Evolutionary conservation across 92 coral and sea anemone genomes (phyloP), one percentile per base, ranked within the genome.

Genomic region (Ricordea florida): DNA sequence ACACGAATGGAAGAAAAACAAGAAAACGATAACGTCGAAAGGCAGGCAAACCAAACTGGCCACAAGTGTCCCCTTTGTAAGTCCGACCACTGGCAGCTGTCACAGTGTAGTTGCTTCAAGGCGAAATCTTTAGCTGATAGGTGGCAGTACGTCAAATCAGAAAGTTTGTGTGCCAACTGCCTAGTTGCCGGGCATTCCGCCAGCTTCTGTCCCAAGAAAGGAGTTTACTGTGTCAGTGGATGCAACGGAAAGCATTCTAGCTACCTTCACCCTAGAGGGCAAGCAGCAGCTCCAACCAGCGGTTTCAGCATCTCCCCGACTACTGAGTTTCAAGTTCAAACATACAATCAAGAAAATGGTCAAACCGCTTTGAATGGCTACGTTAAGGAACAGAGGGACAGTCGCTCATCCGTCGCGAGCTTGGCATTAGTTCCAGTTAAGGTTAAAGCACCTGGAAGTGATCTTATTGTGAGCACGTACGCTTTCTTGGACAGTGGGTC

Each of bases 241-340:
- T 90, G 90, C 45, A 83, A 58, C 16, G 51, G 36, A 21, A 86
- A 82, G 66, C 97, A 87, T 35, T 80, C 88, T 0, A 89, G 85
- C 15, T 84, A 49, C 57, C 82, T 89, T 3, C 90, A 89, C 46
- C 93, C 84, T 35, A 59, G 63, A 38, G 23, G 59, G 13, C 38
- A 31, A 47, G 36, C 13, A 18, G 3, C 69, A 41, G 46, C 62
- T 27, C 8, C 17, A n/a, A 17, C 18, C 18, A 15, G 14, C 21
- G 28, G 41, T 43, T 22, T 1, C 41, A 5, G 9, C 10, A 63
- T 2, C 40, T 29, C 40, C 10, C 27, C 53, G 5, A 14, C 40
- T 10, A 11, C 71, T 8, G 71, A 44, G 10, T 24, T 41, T 42
- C 37, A 5, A n/a, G 32, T 14, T 41, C 36, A 25, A 42, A 29